These are phyloP conservation scores for Calephelis virginiensis DNA, from an alignment of 1,140 invertebrate species.

Conservation along the genomic window DNA sequence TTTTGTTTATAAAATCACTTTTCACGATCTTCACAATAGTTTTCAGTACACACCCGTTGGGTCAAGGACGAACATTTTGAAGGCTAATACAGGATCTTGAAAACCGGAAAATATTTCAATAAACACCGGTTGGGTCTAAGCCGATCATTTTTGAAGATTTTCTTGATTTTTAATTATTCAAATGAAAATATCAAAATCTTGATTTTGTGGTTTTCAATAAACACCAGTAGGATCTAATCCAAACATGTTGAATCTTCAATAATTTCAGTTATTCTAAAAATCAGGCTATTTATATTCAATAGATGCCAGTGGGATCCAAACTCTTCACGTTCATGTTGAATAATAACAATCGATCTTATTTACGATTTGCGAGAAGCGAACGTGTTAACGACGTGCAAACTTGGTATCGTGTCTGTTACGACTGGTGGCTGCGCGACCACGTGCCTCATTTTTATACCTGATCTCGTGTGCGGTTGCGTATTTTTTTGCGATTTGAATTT, in stretches of 20 bases:
- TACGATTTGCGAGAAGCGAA: constrained; percentile 55
- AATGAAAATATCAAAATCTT: constrained; percentile 25
- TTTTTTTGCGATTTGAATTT: constrained; percentile 75
- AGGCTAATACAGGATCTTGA: constrained; percentile 4
- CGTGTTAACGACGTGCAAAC: constrained; percentile 52
- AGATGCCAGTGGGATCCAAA: constrained; percentile 69
- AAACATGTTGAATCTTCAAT: constrained; percentile 28
- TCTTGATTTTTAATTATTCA: constrained; percentile 4
- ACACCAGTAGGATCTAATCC: constrained; percentile 31
- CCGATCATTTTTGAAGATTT: constrained; percentile 37
- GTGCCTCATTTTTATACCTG: constrained; percentile 67
- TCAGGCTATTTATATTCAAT: constrained; percentile 41
- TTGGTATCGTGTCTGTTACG: constrained; percentile 44
- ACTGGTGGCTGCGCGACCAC: constrained; percentile 64
- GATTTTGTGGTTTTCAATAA: constrained; percentile 32
- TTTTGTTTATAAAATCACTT: constrained; percentile 32
- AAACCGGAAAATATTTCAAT: constrained; percentile 31
- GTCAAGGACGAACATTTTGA: constrained; percentile 60
- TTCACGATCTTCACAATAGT: constrained; percentile 13
- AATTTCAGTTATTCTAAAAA: constrained; percentile 26
- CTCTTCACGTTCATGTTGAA: constrained; percentile 67
- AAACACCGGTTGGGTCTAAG: constrained; percentile 48
- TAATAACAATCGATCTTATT: constrained; percentile 67
- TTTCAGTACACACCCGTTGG: constrained; percentile 62
- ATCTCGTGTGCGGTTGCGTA: constrained; percentile 62